phyloP scores from a whole-genome alignment of 2,888 invertebrate species.

The Amblyjoppa proteus region DNA sequence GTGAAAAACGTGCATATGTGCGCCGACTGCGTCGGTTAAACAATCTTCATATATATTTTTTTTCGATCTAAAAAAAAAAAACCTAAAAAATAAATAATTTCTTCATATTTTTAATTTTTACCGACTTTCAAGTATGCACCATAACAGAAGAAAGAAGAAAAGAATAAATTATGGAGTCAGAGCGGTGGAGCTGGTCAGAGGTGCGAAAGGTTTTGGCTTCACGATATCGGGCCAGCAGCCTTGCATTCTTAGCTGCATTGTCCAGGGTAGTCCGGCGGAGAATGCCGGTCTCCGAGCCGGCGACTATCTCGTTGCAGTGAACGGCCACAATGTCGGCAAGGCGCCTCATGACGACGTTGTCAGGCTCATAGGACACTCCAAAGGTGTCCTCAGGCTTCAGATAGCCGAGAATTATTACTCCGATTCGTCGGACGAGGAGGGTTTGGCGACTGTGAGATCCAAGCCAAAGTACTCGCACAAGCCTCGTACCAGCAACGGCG shows the following conservation, averaged over 20 bases:
- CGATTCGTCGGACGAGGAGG: slow-evolving; percentile 93
- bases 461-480: slow-evolving; percentile 88
- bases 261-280: slow-evolving; percentile 95
- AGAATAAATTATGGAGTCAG: slow-evolving; percentile 91
- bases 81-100: neutral
- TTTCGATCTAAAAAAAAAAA: neutral
- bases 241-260: slow-evolving; percentile 97
- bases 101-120: neutral
- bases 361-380: slow-evolving; percentile 94
- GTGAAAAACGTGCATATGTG: slow-evolving; percentile 40
- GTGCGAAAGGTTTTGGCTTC: slow-evolving; percentile 97
- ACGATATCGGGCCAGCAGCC: slow-evolving; percentile 99
- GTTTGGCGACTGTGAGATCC: slow-evolving; percentile 87
- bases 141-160: slow-evolving; percentile 89
- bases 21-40: slow-evolving; percentile 7
- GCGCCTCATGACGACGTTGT: slow-evolving; percentile 97
- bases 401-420: slow-evolving; percentile 95
- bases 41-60: neutral
- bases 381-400: slow-evolving; percentile 93
- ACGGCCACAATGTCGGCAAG: slow-evolving; percentile 96
- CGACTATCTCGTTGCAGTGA: slow-evolving; percentile 96
- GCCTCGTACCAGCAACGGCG: slow-evolving; percentile 78
- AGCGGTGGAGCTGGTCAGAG: slow-evolving; percentile 94
- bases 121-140: slow-evolving; percentile 85
- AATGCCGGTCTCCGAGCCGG: slow-evolving; percentile 95